phyloP scores from a whole-genome alignment of 1,140 invertebrate species.

The Colletes latitarsis region DNA sequence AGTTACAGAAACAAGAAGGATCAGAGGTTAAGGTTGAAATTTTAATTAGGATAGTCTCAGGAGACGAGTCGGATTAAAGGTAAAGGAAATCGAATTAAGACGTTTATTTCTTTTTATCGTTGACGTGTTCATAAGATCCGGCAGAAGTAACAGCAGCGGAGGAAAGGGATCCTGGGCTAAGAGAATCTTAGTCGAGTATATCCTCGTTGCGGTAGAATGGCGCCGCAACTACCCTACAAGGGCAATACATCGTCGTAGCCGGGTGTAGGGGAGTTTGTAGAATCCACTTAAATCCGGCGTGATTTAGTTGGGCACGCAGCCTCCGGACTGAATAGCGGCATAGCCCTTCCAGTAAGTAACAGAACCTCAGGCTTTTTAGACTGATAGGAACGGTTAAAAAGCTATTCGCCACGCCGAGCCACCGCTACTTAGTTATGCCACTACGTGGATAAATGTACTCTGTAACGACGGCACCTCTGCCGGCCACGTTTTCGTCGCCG shows the following conservation, averaged over 20 bases:
- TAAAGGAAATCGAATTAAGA: background rate
- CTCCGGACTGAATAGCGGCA: conserved; percentile 35
- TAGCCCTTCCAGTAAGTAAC: conserved; percentile 54
- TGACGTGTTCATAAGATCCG: conserved; percentile 19
- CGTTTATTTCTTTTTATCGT: background rate
- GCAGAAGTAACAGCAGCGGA: conserved; percentile 19
- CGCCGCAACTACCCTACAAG: conserved; percentile 55
- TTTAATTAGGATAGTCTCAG: too few relatives aligned
- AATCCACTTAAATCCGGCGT: conserved; percentile 68
- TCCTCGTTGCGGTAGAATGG: conserved; percentile 49
- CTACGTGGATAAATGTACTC: conserved; percentile 13
- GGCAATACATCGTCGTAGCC: conserved; percentile 58
- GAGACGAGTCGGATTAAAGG: too few relatives aligned
- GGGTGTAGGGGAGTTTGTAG: conserved; percentile 55
- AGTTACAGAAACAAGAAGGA: too few relatives aligned
- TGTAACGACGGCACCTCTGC: background rate
- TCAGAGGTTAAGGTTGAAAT: too few relatives aligned
- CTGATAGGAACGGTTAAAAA: conserved; percentile 61
- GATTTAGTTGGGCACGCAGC: conserved; percentile 62
- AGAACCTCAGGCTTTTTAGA: conserved; percentile 51
- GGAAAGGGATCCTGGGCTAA: background rate
- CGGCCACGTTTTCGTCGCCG: background rate
- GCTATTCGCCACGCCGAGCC: conserved; percentile 41
- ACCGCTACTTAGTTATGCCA: conserved; percentile 36
- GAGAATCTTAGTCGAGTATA: conserved; percentile 49